Percentiles rank a stretch among this genome's conserved stretches.
phyloP scores from a whole-genome alignment of 2,797 vertebrate genomes.

The Tragopan temminckii region DNA sequence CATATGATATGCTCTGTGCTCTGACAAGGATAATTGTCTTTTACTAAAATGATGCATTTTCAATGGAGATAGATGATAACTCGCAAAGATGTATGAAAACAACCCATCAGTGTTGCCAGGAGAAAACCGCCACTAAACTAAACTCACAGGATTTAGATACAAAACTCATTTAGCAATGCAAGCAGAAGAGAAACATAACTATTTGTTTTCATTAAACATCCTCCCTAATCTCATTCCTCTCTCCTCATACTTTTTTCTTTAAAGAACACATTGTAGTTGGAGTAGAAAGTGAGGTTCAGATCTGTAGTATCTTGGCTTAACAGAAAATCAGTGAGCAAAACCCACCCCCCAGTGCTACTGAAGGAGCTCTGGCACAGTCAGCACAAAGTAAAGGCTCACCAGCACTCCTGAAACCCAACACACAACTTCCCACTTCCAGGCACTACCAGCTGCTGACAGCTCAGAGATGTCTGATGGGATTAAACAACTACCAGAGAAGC shows the following conservation, averaged over 20 bases:
- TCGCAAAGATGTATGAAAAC: not conserved
- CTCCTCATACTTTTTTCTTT: not conserved
- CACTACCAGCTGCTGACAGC: not conserved
- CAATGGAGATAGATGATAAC: not conserved
- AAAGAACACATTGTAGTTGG: not conserved
- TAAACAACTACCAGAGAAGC: not conserved
- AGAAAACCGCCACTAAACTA: not conserved
- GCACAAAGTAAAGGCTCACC: not conserved
- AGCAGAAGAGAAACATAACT: not conserved
- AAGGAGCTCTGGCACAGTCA: not conserved
- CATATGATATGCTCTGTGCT: not conserved
- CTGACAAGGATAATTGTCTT: not conserved
- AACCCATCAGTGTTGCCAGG: not conserved
- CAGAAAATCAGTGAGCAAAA: not conserved
- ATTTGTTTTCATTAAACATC: not conserved
- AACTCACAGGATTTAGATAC: not conserved
- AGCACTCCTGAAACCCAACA: not conserved
- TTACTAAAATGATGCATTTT: not conserved
- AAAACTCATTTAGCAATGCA: not conserved
- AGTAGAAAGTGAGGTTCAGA: not conserved
- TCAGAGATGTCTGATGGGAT: not conserved
- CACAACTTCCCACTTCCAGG: not conserved
- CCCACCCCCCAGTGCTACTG: rapidly evolving
- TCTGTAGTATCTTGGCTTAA: not conserved
- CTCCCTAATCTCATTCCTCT: not conserved